A percentile compares a stretch with the other conserved stretches of the same genome.
Conservation (phyloP, 2,113 vertebrate species). For the Psammodynastes pulverulentus region DNA sequence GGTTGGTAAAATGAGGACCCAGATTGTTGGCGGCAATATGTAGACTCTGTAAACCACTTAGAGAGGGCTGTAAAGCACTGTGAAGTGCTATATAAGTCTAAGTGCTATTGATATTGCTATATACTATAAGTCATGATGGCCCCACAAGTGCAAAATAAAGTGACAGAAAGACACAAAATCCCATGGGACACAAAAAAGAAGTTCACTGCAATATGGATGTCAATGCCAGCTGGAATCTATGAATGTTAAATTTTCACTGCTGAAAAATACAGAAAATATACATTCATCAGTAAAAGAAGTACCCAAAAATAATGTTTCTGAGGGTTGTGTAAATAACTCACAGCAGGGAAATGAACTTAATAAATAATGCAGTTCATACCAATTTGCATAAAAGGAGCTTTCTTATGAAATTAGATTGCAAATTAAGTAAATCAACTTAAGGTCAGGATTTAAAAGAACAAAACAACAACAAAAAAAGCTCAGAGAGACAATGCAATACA, state of each 20-base stretch:
- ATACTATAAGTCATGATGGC: neutral
- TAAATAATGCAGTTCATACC: neutral
- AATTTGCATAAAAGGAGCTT: neutral
- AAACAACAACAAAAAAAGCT: neutral
- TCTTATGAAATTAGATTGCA: neutral
- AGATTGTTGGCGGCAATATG: no score
- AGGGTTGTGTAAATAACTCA: neutral
- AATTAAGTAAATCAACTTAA: neutral
- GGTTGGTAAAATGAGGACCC: no score
- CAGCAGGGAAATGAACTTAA: neutral
- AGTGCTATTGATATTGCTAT: no score
- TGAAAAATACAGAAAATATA: neutral
- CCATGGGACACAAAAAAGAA: neutral
- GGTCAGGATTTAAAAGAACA: neutral
- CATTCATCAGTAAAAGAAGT: neutral
- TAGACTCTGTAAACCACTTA: no score
- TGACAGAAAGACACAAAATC: neutral
- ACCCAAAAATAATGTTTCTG: neutral
- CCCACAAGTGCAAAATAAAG: neutral
- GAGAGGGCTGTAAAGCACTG: no score
- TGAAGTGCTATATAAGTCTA: no score
- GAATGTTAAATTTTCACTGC: neutral
- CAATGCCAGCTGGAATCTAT: neutral
- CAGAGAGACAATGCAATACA: neutral
- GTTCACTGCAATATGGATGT: neutral